These are phyloP conservation scores for Mus caroli DNA, from an alignment of 2,797 vertebrate species.

Conservation along the genomic window DNA sequence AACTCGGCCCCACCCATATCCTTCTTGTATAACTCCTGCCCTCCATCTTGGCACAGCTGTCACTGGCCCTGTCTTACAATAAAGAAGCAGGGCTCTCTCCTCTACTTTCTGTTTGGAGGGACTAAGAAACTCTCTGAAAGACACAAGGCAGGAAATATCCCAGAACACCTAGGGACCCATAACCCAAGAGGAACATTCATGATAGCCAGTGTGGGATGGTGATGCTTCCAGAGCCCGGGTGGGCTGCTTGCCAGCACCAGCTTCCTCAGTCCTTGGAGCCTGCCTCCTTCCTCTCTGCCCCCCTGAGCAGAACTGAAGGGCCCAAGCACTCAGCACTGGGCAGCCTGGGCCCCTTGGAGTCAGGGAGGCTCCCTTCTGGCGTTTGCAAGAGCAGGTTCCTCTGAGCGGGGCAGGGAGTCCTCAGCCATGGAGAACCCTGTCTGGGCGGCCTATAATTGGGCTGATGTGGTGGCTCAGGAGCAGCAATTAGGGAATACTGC, in stretches of 20 bases:
- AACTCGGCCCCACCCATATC: not conserved
- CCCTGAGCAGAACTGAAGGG: not conserved
- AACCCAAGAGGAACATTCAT: not conserved
- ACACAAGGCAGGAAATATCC: not conserved
- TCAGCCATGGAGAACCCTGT: not conserved
- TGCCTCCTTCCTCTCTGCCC: not conserved
- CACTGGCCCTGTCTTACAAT: rapidly evolving
- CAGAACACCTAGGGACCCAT: not conserved
- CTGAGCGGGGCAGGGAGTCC: not conserved
- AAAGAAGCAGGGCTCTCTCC: not conserved
- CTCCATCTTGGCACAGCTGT: not conserved
- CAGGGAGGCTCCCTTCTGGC: not conserved
- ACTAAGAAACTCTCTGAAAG: not conserved
- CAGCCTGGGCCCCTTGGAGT: not conserved
- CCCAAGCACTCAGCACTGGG: not conserved
- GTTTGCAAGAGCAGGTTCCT: not conserved
- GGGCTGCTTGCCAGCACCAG: not conserved
- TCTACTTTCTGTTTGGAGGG: not conserved
- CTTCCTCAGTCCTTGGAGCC: not conserved
- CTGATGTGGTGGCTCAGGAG: not conserved
- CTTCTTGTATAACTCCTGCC: not conserved
- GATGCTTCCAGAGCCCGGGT: not conserved
- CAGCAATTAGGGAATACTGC: conserved; percentile 55
- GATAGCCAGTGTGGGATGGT: not conserved
- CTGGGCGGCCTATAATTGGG: conserved; percentile 7